Percentiles rank a stretch among this genome's conserved stretches.
Evolutionary conservation across 2,797 vertebrate species (phyloP).

Genomic region (Psittacula derbiana): DNA sequence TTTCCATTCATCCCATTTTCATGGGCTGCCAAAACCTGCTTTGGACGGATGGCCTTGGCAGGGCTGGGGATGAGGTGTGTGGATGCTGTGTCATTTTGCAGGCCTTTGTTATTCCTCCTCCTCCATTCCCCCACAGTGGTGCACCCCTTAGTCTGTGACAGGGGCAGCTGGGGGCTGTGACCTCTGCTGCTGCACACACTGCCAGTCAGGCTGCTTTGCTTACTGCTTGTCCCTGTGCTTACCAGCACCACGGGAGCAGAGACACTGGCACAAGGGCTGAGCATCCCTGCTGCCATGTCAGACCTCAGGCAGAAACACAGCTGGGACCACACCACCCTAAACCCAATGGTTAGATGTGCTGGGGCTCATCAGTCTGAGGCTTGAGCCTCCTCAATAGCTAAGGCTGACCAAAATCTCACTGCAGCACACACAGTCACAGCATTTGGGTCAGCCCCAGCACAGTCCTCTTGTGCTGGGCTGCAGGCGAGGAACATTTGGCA

Average conservation of each 20-base stretch:
- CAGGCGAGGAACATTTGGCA: slow-evolving; percentile 23
- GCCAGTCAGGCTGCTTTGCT: neutral
- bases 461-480: neutral
- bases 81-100: neutral
- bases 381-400: neutral
- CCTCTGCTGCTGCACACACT: neutral
- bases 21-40: neutral
- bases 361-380: neutral
- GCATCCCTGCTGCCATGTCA: neutral
- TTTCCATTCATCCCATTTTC: neutral
- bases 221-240: neutral
- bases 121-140: neutral
- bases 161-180: neutral
- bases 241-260: neutral
- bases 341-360: neutral
- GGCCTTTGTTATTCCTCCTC: neutral
- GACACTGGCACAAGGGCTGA: neutral
- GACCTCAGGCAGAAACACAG: neutral
- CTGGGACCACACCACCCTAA: neutral
- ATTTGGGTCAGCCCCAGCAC: neutral
- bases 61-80: neutral
- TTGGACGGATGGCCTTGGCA: fast-evolving
- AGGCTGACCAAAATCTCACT: neutral
- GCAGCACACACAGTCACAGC: neutral
- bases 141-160: neutral